These are phyloP conservation scores for Zosterops hypoxanthus DNA, from an alignment of 2,113 vertebrate genomes.

Conservation along the genomic window DNA sequence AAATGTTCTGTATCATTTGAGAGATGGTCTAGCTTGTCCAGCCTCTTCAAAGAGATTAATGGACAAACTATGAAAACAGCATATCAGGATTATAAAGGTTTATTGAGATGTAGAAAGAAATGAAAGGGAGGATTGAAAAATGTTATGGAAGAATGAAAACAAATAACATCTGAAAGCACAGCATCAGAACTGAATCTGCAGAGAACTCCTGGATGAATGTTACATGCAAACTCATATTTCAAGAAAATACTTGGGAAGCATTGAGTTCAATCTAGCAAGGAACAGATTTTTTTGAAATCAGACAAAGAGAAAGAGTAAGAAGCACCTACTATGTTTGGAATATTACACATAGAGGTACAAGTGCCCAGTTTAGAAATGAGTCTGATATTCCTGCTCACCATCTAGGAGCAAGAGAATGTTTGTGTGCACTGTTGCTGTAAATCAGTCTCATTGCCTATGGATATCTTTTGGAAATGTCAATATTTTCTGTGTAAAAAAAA, in stretches of 20 bases:
- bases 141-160: background rate
- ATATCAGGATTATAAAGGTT: background rate
- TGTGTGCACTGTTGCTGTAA: background rate
- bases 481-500: background rate
- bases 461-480: background rate
- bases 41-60: conserved; percentile 9
- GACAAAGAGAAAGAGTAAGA: conserved; percentile 13
- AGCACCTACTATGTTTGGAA: conserved; percentile 25
- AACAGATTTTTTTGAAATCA: conserved; percentile 45
- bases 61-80: background rate
- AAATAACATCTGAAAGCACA: background rate
- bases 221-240: background rate
- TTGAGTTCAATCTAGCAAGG: background rate
- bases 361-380: conserved; percentile 12
- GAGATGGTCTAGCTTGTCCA: background rate
- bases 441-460: background rate
- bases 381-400: conserved; percentile 1
- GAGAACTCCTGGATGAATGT: background rate
- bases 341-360: conserved; percentile 46
- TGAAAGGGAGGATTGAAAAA: background rate
- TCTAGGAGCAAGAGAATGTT: background rate
- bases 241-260: background rate
- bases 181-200: background rate
- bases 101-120: background rate
- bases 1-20: background rate